These are phyloP conservation scores for Ciconia stormi DNA, from an alignment of 2,113 vertebrate genomes.

Conservation along the genomic window DNA sequence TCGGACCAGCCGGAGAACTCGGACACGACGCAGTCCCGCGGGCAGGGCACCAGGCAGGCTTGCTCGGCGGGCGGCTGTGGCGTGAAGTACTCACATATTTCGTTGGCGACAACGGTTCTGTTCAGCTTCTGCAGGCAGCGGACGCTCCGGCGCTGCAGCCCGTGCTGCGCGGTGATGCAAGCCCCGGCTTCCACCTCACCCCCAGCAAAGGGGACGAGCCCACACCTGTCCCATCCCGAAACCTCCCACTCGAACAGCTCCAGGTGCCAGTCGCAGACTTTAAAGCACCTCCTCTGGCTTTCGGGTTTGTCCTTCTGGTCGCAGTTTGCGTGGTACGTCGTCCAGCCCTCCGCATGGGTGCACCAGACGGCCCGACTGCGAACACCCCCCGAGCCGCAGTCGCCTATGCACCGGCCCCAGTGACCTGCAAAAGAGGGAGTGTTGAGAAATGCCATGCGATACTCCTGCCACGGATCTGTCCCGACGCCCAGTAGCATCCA, in stretches of 20 bases:
- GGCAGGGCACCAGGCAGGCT: slow-evolving; percentile 93
- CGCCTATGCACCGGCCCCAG: slow-evolving; percentile 91
- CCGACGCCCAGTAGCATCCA: accelerated
- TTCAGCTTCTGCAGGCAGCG: slow-evolving; percentile 87
- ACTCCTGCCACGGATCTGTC: accelerated
- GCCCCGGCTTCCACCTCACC: slow-evolving; percentile 65
- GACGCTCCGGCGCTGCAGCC: slow-evolving; percentile 84
- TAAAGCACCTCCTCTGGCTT: slow-evolving; percentile 88
- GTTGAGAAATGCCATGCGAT: background rate
- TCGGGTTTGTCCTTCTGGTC: slow-evolving; percentile 81
- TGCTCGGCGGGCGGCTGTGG: slow-evolving; percentile 84
- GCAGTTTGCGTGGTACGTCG: slow-evolving; percentile 87
- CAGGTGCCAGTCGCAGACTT: slow-evolving; percentile 93
- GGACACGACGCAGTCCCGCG: slow-evolving; percentile 89
- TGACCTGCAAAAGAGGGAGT: slow-evolving; percentile 77
- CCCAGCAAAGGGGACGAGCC: slow-evolving; percentile 68
- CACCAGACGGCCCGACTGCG: slow-evolving; percentile 91
- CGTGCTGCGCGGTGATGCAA: slow-evolving; percentile 92
- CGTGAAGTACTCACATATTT: slow-evolving; percentile 90
- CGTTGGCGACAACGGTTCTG: slow-evolving; percentile 75
- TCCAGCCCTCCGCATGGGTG: slow-evolving; percentile 91
- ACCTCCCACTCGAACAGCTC: slow-evolving; percentile 92
- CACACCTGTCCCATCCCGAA: slow-evolving; percentile 86
- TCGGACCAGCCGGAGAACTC: slow-evolving; percentile 88
- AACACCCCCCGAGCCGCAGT: slow-evolving; percentile 86